Conservation (phyloP, 2,888 invertebrate species). For the Oxytorus armatus region DNA sequence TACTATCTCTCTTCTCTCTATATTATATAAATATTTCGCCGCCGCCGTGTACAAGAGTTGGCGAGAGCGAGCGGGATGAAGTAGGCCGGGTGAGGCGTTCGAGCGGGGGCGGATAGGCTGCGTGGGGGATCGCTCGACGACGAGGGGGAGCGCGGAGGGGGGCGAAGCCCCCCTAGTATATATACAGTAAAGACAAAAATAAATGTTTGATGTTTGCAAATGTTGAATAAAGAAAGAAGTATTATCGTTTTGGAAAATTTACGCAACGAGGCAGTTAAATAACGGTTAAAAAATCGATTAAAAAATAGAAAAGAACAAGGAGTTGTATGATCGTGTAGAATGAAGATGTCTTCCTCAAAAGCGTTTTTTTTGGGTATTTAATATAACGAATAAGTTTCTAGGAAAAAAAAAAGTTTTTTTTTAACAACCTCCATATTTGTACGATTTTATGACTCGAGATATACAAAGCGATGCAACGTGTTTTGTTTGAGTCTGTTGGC, state of each 20-base stretch:
- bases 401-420: slow-evolving; percentile 6
- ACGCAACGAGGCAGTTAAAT: slow-evolving; percentile 45
- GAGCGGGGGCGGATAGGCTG: too few species aligned
- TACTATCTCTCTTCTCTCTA: too few species aligned
- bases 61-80: too few species aligned
- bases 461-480: slow-evolving; percentile 2
- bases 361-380: slow-evolving; percentile 42
- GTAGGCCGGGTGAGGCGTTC: too few species aligned
- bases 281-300: slow-evolving; percentile 3
- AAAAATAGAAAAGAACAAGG: slow-evolving; percentile 5
- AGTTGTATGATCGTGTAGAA: slow-evolving; percentile 19
- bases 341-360: slow-evolving; percentile 60
- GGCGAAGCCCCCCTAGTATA: slow-evolving; percentile 43
- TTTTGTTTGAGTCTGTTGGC: too few species aligned
- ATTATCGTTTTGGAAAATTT: slow-evolving; percentile 58
- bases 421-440: slow-evolving; percentile 26
- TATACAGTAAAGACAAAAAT: slow-evolving; percentile 33
- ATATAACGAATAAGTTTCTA: slow-evolving; percentile 63
- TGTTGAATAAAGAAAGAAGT: slow-evolving; percentile 54
- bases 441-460: slow-evolving; percentile 33
- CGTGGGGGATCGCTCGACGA: slow-evolving; percentile 13
- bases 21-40: too few species aligned
- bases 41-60: too few species aligned
- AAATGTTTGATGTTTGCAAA: slow-evolving; percentile 59
- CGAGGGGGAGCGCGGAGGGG: slow-evolving; percentile 6